Conservation (phyloP, 2,113 vertebrate species). For the Prionailurus viverrinus region DNA sequence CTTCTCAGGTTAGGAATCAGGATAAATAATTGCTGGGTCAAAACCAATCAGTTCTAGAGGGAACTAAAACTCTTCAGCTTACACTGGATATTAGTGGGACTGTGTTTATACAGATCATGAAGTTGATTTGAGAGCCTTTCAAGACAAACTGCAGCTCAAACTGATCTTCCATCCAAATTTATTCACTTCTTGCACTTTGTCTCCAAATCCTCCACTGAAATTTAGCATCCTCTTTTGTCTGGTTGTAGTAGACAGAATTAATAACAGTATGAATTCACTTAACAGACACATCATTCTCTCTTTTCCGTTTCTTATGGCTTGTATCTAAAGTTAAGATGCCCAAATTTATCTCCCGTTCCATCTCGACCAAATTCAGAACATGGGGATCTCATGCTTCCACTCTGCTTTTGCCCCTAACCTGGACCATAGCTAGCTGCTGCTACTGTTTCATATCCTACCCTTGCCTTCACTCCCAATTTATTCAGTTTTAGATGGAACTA, state of each 20-base stretch:
- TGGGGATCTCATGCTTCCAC: neutral
- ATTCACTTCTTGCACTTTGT: neutral
- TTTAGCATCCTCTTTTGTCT: neutral
- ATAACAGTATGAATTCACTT: neutral
- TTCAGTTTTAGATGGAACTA: neutral
- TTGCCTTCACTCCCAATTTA: neutral
- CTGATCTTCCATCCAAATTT: neutral
- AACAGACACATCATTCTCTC: neutral
- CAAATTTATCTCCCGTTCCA: neutral
- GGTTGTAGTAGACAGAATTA: neutral
- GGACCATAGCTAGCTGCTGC: neutral
- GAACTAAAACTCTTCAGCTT: neutral
- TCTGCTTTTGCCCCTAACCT: neutral
- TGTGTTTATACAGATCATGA: neutral
- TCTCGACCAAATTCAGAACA: neutral
- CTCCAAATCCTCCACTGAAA: neutral
- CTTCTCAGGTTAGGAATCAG: neutral
- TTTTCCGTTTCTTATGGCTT: neutral
- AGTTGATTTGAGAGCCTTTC: neutral
- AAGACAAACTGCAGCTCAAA: neutral
- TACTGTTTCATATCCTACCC: neutral
- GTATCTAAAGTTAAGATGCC: neutral
- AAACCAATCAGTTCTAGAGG: neutral
- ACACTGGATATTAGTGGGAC: neutral
- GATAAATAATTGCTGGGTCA: neutral